phyloP scores from a whole-genome alignment of 2,797 vertebrate species.

The Merluccius polli region DNA sequence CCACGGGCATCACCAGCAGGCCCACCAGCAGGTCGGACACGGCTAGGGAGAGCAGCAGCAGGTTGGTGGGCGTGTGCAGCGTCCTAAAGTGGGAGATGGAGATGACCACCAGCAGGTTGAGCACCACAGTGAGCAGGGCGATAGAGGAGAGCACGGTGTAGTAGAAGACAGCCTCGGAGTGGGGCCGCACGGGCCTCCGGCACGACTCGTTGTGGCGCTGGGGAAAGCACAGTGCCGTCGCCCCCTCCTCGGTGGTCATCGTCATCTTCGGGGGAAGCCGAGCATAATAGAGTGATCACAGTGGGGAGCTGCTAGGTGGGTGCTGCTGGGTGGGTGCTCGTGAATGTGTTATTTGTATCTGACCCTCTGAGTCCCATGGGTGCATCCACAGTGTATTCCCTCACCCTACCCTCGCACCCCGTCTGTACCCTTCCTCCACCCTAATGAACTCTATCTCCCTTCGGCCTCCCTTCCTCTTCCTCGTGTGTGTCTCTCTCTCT shows the following conservation, averaged over 20 bases:
- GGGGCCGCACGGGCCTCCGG: constrained; percentile 17
- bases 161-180: constrained; percentile 28
- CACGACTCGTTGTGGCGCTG: constrained; percentile 42
- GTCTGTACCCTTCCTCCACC: too few species aligned
- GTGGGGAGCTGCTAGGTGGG: too few species aligned
- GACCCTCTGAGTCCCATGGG: too few species aligned
- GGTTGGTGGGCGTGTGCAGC: constrained; percentile 73
- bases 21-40: constrained; percentile 71
- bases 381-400: too few species aligned
- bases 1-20: constrained; percentile 71
- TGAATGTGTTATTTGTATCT: too few species aligned
- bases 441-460: too few species aligned
- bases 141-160: constrained; percentile 45
- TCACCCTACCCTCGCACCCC: too few species aligned
- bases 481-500: too few species aligned
- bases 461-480: too few species aligned
- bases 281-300: too few species aligned
- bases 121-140: constrained; percentile 54
- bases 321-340: too few species aligned
- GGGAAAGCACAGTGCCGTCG: constrained; percentile 43
- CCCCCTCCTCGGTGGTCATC: neutral
- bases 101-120: constrained; percentile 70
- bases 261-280: too few species aligned
- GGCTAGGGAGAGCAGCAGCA: constrained; percentile 74
- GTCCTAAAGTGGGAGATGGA: constrained; percentile 75